Evolutionary conservation across 2,888 invertebrate genomes (phyloP), one percentile per base, ranked within the genome.

Genomic region (Microctonus aethiopoides): DNA sequence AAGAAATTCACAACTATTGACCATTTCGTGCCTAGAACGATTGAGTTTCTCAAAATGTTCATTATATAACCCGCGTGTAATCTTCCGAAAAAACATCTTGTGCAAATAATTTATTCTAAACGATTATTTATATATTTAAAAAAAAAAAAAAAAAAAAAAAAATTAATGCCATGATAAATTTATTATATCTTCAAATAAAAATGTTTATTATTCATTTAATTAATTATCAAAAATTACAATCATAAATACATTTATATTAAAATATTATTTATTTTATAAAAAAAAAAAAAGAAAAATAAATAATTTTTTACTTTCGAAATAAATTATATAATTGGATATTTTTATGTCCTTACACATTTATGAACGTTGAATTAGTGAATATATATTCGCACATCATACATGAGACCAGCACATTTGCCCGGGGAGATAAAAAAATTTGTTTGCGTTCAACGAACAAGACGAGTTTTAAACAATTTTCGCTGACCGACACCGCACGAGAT

Each of bases 381-480:
- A n/a, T 16, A n/a, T n/a, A n/a, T n/a, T n/a, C n/a, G 46, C 9
- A 46, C 16, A 16, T 16, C 16, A 16, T 16, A 16, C 4, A 16
- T n/a, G 7, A 16, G 16, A n/a, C 46, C n/a, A n/a, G n/a, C 46
- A 46, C 46, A 46, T 16, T 46, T 46, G 46, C 46, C 46, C 20
- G 46, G 16, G 46, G 46, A 52, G 71, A 78, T 77, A 74, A 62
- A 69, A 69, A 74, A 77, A 77, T 79, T 81, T 76, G 76, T 76
- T 72, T 75, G 76, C 77, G 78, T 81, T 81, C 78, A 79, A 80
- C 79, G 77, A 79, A 77, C 76, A 75, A 72, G 68, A 59, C 73
- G 68, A 66, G 70, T 61, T 68, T 72, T 79, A 78, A 79, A 81
- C 77, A 79, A 81, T 81, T 80, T 81, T 76, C 75, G 73, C 70